Evolutionary conservation across 2,797 vertebrate species (phyloP).

Genomic region (Odontamblyopus rebecca): DNA sequence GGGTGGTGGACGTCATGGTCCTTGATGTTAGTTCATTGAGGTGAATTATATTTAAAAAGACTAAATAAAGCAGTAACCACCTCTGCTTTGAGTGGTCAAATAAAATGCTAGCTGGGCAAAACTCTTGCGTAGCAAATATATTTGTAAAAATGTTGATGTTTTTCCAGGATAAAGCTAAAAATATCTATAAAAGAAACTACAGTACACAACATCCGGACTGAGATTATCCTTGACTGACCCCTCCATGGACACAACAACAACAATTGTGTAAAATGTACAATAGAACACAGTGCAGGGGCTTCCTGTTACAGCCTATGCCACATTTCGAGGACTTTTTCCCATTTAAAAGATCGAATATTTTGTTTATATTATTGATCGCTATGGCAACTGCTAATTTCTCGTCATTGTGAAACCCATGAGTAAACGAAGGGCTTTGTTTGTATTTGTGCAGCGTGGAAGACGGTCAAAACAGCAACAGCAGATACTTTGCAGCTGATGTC

Average conservation of each 20-base stretch:
- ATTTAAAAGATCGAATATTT: too few relatives aligned
- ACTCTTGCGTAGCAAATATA: too few relatives aligned
- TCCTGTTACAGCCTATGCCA: too few relatives aligned
- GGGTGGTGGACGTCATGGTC: too few relatives aligned
- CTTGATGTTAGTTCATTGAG: too few relatives aligned
- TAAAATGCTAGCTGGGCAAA: not conserved
- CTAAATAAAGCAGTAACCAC: too few relatives aligned
- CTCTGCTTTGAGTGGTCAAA: too few relatives aligned
- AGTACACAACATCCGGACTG: not conserved
- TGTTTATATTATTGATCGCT: too few relatives aligned
- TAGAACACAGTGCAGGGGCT: not conserved
- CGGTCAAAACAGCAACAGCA: not conserved
- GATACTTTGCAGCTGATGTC: not conserved
- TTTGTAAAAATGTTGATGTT: not conserved
- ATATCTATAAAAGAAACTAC: constrained; percentile 1
- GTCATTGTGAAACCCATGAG: too few relatives aligned
- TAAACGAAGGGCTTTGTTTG: not conserved
- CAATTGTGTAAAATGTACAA: not conserved
- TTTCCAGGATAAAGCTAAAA: not conserved
- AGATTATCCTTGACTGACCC: not conserved
- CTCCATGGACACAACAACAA: not conserved
- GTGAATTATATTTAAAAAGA: too few relatives aligned
- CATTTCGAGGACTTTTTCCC: too few relatives aligned
- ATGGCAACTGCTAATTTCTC: too few relatives aligned
- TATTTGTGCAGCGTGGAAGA: not conserved